Conservation (phyloP, 1,140 invertebrate genomes). For the Apocrypta bakeri region DNA sequence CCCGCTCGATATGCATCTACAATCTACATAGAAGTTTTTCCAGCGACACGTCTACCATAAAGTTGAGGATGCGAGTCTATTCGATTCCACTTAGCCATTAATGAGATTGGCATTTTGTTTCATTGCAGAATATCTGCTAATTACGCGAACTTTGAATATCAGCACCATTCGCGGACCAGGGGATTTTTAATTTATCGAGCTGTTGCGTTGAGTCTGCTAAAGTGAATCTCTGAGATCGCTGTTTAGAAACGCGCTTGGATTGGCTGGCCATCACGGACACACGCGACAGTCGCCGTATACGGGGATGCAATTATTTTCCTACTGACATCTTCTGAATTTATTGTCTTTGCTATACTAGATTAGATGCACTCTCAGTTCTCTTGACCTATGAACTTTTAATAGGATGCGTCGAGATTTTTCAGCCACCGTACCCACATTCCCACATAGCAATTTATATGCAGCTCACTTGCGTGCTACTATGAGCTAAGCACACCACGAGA, state of each 20-base stretch:
- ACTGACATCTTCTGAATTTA: conserved; percentile 26
- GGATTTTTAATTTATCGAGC: background rate
- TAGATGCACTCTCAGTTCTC: conserved; percentile 51
- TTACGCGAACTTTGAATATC: background rate
- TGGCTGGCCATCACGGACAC: no score
- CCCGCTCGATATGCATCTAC: conserved; percentile 29
- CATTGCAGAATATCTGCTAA: background rate
- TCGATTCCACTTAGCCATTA: background rate
- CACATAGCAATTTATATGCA: conserved; percentile 45
- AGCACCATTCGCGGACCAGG: background rate
- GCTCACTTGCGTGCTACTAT: conserved; percentile 43
- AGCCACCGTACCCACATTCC: conserved; percentile 69
- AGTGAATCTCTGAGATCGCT: conserved; percentile 5
- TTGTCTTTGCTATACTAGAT: background rate
- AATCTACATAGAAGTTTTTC: background rate
- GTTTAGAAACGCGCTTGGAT: background rate
- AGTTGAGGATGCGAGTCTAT: background rate
- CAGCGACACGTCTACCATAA: background rate
- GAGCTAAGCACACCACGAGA: no score
- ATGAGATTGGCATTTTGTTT: background rate
- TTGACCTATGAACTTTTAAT: conserved; percentile 68
- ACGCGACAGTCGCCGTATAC: background rate
- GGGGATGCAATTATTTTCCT: background rate
- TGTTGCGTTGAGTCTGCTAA: no score
- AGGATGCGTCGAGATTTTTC: conserved; percentile 68